Evolutionary conservation across 2,888 invertebrate genomes (phyloP).

Genomic region (Uropetala carovei): DNA sequence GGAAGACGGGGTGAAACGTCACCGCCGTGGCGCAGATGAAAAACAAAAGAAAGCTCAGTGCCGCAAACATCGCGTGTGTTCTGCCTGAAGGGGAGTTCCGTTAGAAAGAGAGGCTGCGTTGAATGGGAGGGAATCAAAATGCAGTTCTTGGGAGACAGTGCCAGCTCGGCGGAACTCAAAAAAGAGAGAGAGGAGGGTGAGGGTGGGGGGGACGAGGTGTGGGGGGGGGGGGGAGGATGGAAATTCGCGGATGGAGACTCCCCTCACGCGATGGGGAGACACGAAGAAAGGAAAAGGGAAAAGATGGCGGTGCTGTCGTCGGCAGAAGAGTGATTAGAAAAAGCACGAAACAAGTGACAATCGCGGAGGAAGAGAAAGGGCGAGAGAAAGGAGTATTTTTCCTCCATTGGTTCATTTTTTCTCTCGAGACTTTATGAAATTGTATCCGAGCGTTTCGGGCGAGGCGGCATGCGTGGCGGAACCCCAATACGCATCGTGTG

Average conservation of each 20-base stretch:
- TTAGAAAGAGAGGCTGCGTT: background rate
- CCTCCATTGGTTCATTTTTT: background rate
- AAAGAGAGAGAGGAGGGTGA: background rate
- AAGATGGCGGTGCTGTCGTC: background rate
- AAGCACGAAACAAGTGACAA: conserved; percentile 35
- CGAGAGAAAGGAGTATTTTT: conserved; percentile 9
- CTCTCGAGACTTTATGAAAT: background rate
- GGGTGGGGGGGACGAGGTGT: background rate
- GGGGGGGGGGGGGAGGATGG: background rate
- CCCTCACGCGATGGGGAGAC: background rate
- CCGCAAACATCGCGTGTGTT: background rate
- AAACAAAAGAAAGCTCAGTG: background rate
- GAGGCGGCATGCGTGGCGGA: background rate
- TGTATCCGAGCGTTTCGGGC: background rate
- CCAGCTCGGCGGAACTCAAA: background rate
- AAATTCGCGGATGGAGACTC: background rate
- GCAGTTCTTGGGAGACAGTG: conserved; percentile 40
- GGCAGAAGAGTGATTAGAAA: conserved; percentile 36
- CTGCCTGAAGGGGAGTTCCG: background rate
- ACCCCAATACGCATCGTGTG: background rate
- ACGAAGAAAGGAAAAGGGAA: background rate
- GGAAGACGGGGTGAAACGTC: background rate
- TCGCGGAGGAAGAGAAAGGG: background rate
- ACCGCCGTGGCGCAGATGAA: background rate
- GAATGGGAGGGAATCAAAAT: conserved; percentile 41